Evolutionary conservation across 2,888 invertebrate genomes (phyloP), one percentile per base, ranked within the genome.

Genomic region (Polia nebulosa): DNA sequence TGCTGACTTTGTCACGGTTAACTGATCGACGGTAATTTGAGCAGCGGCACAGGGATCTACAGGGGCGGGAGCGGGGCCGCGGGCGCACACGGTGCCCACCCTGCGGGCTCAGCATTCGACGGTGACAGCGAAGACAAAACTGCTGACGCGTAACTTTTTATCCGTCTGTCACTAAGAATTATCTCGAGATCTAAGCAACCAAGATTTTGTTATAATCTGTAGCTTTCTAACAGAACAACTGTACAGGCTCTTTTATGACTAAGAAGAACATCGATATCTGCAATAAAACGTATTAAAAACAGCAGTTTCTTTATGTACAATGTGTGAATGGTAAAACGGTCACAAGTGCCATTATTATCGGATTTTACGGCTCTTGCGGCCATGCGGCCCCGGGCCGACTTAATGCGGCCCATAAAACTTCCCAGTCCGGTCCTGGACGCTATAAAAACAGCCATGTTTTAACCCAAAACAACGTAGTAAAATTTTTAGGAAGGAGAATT

Each of bases 291-390:
- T 60, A 56, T 59, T 56, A 52, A 69, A 74, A 69, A 63, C 62
- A 64, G 51, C 27, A 36, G 51, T 66, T 53, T 55, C 47, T 53
- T 57, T 63, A 49, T 75, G 64, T 53, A 67, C 62, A 68, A 65
- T 66, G 64, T 78, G 81, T 75, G 71, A 77, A 80, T 78, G 41
- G 63, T 27, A 56, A 58, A 69, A 57, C 51, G 60, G 52, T 63
- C 58, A 51, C 77, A 74, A 78, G 44, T 76, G 66, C 59, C 65
- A 73, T 80, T 82, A 83, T 81, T 83, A 80, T 80, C 76, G 68
- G 82, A 82, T 84, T 86, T 87, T 85, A 86, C 76, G 62, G 63
- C 52, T 44, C 74, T 84, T 86, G 74, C 73, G 80, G 78, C 79
- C 78, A 66, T 68, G 74, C 66, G 49, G 66, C 36, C 22, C 9